Base-by-base conservation (phyloP, 1,140 invertebrate species). In the Oncopodura yosiiana region DNA sequence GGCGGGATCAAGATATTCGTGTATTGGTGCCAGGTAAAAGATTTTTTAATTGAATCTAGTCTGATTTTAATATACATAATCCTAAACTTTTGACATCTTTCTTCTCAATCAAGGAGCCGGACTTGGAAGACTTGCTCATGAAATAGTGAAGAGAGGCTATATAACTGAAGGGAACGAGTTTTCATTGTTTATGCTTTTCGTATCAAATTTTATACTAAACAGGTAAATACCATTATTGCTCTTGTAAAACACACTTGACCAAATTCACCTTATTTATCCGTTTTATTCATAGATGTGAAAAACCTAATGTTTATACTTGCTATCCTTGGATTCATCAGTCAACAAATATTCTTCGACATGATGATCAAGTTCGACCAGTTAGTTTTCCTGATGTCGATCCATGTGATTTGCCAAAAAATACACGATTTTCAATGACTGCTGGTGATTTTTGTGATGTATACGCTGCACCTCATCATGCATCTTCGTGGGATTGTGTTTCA, bases 81-180 rank as follows among this genome's bases (percentile, higher is more conserved):
- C 74, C 94, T 6, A 80, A 81, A 65, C 79, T 98, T 53, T 70
- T 98, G 50, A 91, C 97, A 23, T 93, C 94, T 18, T n/a, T n/a
- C n/a, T n/a, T n/a, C n/a, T n/a, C n/a, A n/a, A n/a, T n/a, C n/a
- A n/a, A n/a, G 95, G 94, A 12, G 89, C 93, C 19, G 95, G 94
- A 0, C 73, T 99, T 4, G 94, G 93, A 2, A 74, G 95, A 53
- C 73, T 99, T 1, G 86, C 91, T 0, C 96, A 85, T 74, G 94
- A 99, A 73, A 82, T 99, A 12, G 91, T 93, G 0, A 78, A 77
- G 57, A 73, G 80, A 36, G 94, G 94, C 4, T 98, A 86, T 69
- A 79, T 76, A 6, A 95, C 92, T 66, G 87, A 97, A 74, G 95
- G 94, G 56, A 98, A 98, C 69, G 94, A 98, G 73, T 96, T 93